Evolutionary conservation across 1,140 invertebrate genomes (phyloP), one percentile per base, ranked within the genome.

Genomic region (Drosophila sturtevanti): DNA sequence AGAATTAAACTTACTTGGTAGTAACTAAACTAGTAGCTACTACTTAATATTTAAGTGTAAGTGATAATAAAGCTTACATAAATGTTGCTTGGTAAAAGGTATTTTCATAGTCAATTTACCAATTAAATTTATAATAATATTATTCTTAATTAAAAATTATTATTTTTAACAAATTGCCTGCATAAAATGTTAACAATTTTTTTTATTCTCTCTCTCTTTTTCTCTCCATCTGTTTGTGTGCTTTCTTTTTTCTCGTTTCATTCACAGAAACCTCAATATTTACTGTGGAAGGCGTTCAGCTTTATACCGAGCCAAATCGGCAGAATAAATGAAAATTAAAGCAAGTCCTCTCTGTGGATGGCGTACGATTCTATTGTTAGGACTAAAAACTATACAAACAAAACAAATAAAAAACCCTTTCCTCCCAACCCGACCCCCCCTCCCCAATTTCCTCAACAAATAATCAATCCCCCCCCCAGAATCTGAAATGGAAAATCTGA

Each of bases 191-290:
- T 14, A n/a, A 38, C n/a, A 5, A 35, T 35, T 38, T 38, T 38
- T 38, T 24, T 11, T 6, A 0, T 12, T 12, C 44, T 38, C 12
- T 58, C 7, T 38, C 18, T 69, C 5, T 59, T 16, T 0, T 18
- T 18, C 16, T 44, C 0, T 44, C 16, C 21, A 9, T 63, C 1
- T 58, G 1, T 14, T 31, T 14, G 5, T 12, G 27, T 34, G 9
- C 41, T 9, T 35, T n/a, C 64, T 6, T 60, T 22, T 52, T 1
- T 12, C 18, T 9, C 63, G 41, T 61, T 22, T n/a, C n/a, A 18
- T 38, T 95, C 51, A 7, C 95, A 98, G 97, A 97, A 93, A 94
- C 96, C 85, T 98, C 97, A 82, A 97, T 98, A 93, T 98, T 97
- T 93, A 97, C 95, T 84, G 96, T 98, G 91, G 96, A 98, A 93